phyloP scores from a whole-genome alignment of 1,140 invertebrate species.

The Philotrypesis tridentata region DNA sequence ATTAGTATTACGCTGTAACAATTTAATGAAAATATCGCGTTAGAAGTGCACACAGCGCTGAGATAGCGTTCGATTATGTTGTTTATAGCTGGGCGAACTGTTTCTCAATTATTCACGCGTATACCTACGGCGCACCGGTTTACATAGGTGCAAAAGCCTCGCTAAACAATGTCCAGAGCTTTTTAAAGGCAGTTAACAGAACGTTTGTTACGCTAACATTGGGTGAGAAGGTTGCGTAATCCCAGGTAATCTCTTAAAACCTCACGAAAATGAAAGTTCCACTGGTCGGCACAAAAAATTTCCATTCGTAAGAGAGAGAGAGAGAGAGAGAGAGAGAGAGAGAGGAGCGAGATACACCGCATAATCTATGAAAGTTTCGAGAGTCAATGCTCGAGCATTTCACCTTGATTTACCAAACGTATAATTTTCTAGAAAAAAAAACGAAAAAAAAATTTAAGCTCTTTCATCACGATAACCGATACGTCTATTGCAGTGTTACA shows the following conservation, averaged over 20 bases:
- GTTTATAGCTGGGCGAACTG: background rate
- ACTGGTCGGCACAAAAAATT: background rate
- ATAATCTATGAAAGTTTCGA: conserved; percentile 7
- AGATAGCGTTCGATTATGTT: background rate
- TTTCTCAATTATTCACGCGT: background rate
- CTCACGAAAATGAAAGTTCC: conserved; percentile 23
- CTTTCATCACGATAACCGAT: background rate
- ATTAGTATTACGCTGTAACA: background rate
- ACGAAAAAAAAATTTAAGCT: too few relatives aligned
- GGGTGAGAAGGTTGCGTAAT: background rate
- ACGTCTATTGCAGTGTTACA: background rate
- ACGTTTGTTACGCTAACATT: background rate
- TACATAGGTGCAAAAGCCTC: background rate
- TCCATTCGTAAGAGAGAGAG: background rate
- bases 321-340: background rate
- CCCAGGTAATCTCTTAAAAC: conserved; percentile 3
- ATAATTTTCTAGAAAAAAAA: background rate
- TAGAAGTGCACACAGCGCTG: background rate
- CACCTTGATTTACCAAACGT: background rate
- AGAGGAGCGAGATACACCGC: background rate
- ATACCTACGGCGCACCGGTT: too few relatives aligned
- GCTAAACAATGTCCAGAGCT: background rate
- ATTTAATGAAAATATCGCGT: background rate
- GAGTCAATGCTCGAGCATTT: background rate
- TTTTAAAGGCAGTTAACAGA: conserved; percentile 13